Evolutionary conservation across 2,113 vertebrate species (phyloP), one percentile per base, ranked within the genome.

Genomic region (Ceyx margarethae): DNA sequence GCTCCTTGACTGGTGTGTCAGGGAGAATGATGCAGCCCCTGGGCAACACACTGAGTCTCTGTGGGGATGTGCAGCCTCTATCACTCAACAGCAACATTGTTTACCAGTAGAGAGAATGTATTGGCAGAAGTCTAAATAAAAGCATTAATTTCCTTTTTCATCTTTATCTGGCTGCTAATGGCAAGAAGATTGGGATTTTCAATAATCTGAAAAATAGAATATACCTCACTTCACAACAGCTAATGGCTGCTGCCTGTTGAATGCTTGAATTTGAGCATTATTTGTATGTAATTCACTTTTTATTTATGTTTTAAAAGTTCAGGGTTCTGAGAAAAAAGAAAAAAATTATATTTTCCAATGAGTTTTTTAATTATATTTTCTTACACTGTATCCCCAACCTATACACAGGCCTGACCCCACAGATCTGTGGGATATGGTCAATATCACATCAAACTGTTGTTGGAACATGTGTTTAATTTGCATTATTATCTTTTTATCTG

Each of bases 61-160:
- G 60, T 54, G 40, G 88, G 19, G 43, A 50, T 56, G 56, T 51
- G 96, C 89, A 90, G 65, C 50, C 66, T 79, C 79, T 35, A 2
- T 83, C 85, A 51, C 89, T 90, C 65, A 87, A 50, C 22, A 90
- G 43, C 72, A 90, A 78, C 80, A 93, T 94, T 64, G 45, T 91
- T 87, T 90, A 65, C 67, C 42, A 71, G 28, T 26, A 84, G 28
- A 86, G 37, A 61, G 31, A 56, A 94, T 94, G 60, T 74, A 73
- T 84, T 95, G 61, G n/a, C 88, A 83, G 31, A 48, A 67, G 31
- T 91, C 91, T 95, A 82, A 94, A 68, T 62, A 84, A 85, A 92
- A 71, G 18, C 66, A 79, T 71, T 72, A 10, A 40, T 87, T 92
- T 89, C 21, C 22, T 53, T 89, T 90, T 91, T 90, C 25, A 16